Evolutionary conservation across 2,113 vertebrate species (phyloP).

Genomic region (Datnioides undecimradiatus): DNA sequence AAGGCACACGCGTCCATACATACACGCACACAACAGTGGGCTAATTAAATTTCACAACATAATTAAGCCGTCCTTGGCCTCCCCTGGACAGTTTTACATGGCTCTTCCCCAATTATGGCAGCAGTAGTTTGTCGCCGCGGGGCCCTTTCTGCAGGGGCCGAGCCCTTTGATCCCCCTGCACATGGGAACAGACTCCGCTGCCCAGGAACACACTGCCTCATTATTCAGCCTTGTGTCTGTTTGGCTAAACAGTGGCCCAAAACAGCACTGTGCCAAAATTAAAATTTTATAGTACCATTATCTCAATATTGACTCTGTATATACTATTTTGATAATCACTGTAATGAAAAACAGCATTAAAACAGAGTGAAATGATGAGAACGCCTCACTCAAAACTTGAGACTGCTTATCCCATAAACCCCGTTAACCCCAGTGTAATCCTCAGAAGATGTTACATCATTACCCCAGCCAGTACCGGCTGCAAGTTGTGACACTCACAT

Average conservation of each 20-base stretch:
- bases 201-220: constrained; percentile 15
- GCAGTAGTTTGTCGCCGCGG: constrained; percentile 45
- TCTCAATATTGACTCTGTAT: constrained; percentile 6
- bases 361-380: background rate
- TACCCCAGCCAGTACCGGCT: background rate
- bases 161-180: constrained; percentile 72
- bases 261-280: background rate
- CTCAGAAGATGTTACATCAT: background rate
- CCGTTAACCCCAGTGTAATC: background rate
- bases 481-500: background rate
- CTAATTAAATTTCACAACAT: constrained; percentile 75
- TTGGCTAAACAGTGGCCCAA: background rate
- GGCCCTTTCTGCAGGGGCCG: constrained; percentile 37
- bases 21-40: constrained; percentile 38
- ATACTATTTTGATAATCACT: constrained; percentile 35
- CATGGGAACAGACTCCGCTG: constrained; percentile 41
- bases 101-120: constrained; percentile 67
- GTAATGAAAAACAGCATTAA: constrained; percentile 12
- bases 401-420: background rate
- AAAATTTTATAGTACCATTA: constrained; percentile 7
- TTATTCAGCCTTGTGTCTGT: constrained; percentile 36
- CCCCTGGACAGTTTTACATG: constrained; percentile 64
- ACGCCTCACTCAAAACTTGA: background rate
- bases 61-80: constrained; percentile 69
- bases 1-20: constrained; percentile 11